Evolutionary conservation across 2,888 invertebrate genomes (phyloP), one percentile per base, ranked within the genome.

Genomic region (Acanthococcus lagerstroemiae): DNA sequence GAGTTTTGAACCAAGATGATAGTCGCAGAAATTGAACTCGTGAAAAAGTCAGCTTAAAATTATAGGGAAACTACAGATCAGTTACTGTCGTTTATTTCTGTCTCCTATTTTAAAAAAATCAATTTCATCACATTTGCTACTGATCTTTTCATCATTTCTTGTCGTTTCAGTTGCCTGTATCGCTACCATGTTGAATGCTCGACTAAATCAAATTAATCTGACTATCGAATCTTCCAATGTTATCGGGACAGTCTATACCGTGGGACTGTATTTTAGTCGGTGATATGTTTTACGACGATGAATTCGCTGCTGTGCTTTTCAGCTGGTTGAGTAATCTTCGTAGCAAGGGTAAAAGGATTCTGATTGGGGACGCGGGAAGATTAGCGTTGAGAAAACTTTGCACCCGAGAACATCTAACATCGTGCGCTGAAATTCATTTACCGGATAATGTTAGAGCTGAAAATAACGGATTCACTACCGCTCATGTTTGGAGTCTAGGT

Each of bases 271-370:
- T 86, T 68, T 74, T 86, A n/a, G 76, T 86, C 44, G 86, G 86
- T 0, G 86, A 86, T 73, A 81, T 86, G 79, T 83, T 86, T 70
- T 86, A 86, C 72, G 84, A 86, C 72, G 78, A 80, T 67, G 79
- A 80, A 55, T 81, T 84, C 68, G 80, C 81, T 0, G 76, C 74
- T 5, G 57, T 72, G n/a, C 73, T 84, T 37, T 78, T 82, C 67
- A 73, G 77, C 0, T 84, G 84, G 84, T 74, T 84, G 0, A 71
- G 73, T 19, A 70, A 69, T 2, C 70, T 81, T 24, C 73, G 72
- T 12, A 68, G 58, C 0, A 65, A 73, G 5, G 77, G 77, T 0
- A 79, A 78, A 73, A 75, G 71, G 75, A 76, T 84, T 30, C 72
- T 81, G 30, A 76, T 84, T 45, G 83, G 82, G 0, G 84, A 84